Conservation (phyloP, 2,888 invertebrate genomes). For the Frankliniella fusca region DNA sequence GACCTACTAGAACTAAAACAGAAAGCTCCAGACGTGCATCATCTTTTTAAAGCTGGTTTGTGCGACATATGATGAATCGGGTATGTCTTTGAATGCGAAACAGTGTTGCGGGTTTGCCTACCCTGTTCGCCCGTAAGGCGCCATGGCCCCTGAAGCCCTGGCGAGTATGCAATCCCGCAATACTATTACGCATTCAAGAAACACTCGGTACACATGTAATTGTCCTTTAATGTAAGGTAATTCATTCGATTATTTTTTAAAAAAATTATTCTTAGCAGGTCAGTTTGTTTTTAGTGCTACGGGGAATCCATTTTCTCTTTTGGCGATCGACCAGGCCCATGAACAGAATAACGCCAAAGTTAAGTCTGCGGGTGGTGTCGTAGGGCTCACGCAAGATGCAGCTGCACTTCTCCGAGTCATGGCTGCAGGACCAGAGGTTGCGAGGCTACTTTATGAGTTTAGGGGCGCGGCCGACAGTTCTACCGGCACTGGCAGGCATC, state of each 20-base stretch:
- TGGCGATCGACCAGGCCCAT: background rate
- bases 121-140: too few relatives aligned
- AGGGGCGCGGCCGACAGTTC: too few relatives aligned
- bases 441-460: background rate
- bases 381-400: background rate
- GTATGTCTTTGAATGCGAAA: too few relatives aligned
- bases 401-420: background rate
- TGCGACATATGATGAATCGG: too few relatives aligned
- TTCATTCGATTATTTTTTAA: too few relatives aligned
- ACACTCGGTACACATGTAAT: too few relatives aligned
- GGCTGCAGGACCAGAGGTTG: background rate
- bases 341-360: background rate
- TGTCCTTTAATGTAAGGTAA: too few relatives aligned
- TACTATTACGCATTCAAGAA: too few relatives aligned
- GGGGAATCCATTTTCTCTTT: background rate
- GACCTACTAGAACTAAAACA: conserved; percentile 31
- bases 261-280: background rate
- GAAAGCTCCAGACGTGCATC: conserved; percentile 30
- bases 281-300: background rate
- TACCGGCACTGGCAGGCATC: background rate
- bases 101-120: too few relatives aligned
- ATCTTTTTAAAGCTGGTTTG: background rate
- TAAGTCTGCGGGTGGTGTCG: background rate
- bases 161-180: too few relatives aligned
- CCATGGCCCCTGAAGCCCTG: too few relatives aligned